Evolutionary conservation across 35 echinoderm and acorn worm species (phyloP).

Genomic region (Diadema setosum): DNA sequence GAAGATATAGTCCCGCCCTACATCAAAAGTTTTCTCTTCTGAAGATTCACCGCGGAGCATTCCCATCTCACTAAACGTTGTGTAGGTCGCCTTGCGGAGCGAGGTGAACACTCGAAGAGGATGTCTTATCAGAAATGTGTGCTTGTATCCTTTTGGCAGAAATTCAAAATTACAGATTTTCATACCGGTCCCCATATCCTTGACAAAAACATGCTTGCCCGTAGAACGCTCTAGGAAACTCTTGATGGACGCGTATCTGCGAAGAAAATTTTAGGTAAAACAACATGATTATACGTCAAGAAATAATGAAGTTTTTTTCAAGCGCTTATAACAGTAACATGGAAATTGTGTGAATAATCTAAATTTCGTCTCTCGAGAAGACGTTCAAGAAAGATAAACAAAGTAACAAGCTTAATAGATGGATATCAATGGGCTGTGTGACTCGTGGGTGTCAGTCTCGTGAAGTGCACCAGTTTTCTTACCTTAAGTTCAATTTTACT

Average conservation of each 20-base stretch:
- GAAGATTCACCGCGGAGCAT: background rate
- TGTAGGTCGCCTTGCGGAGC: background rate
- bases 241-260: background rate
- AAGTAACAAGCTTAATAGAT: background rate
- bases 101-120: conserved; percentile 30
- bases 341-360: background rate
- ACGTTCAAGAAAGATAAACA: background rate
- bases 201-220: background rate
- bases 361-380: background rate
- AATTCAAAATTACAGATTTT: background rate
- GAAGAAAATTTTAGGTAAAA: background rate
- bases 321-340: background rate
- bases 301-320: background rate
- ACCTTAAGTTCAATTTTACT: no score
- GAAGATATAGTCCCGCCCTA: background rate
- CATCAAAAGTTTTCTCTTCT: background rate
- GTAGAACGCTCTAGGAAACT: background rate
- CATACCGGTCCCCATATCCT: background rate
- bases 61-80: background rate
- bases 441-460: no score
- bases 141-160: conserved; percentile 39
- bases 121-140: conserved; percentile 58
- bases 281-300: background rate
- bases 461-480: no score
- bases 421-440: background rate